phyloP scores from a whole-genome alignment of 1,140 invertebrate genomes.

The Aphis gossypii region DNA sequence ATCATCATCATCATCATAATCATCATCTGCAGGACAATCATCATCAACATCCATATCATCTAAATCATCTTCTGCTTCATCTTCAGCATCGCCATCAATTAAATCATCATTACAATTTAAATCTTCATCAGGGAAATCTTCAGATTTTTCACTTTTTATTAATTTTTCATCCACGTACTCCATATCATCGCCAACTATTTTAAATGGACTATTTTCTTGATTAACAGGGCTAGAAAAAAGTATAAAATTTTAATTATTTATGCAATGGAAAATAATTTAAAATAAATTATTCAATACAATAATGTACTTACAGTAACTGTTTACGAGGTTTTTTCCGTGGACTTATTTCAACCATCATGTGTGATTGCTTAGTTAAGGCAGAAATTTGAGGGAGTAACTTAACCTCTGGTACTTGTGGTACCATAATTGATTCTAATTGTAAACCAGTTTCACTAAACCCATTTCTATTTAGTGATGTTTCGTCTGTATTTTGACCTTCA shows the following conservation, averaged over 20 bases:
- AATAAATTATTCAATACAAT: not conserved
- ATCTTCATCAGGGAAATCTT: slow-evolving; percentile 11
- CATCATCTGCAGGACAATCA: slow-evolving; percentile 9
- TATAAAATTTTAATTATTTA: not conserved
- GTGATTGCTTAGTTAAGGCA: slow-evolving; percentile 16
- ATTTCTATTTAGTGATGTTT: not conserved
- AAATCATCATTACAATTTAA: slow-evolving; percentile 24
- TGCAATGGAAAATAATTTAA: not conserved
- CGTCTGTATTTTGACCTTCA: not conserved
- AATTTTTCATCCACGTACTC: slow-evolving; percentile 39
- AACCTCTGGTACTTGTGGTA: slow-evolving; percentile 13
- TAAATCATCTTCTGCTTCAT: slow-evolving; percentile 38
- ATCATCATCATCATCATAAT: slow-evolving; percentile 33
- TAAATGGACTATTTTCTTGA: slow-evolving; percentile 45
- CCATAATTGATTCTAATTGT: slow-evolving; percentile 21
- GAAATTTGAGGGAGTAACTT: slow-evolving; percentile 32
- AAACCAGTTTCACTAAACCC: slow-evolving; percentile 25
- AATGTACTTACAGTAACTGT: slow-evolving; percentile 41
- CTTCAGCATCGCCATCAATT: not conserved
- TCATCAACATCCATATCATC: slow-evolving; percentile 41
- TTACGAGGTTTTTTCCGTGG: slow-evolving; percentile 53
- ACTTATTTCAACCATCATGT: slow-evolving; percentile 47
- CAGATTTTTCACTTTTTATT: slow-evolving; percentile 24
- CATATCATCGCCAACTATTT: slow-evolving; percentile 46
- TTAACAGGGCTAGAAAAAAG: slow-evolving; percentile 36